Evolutionary conservation across 2,113 vertebrate genomes (phyloP).

Genomic region (Phylloscopus trochiloides): DNA sequence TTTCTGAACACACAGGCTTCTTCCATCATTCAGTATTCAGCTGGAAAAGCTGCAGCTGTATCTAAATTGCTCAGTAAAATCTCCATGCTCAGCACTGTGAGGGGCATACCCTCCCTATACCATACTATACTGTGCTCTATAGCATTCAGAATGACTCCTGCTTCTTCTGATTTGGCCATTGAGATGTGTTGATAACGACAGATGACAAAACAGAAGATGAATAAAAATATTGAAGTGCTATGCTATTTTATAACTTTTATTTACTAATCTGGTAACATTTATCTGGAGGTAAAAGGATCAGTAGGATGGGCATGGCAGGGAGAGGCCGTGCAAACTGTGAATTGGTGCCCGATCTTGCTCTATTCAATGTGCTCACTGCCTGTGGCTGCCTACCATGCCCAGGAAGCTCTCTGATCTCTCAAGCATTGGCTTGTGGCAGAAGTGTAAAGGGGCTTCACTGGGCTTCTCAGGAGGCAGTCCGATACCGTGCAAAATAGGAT

Average conservation of each 20-base stretch:
- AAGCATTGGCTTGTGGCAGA: fast-evolving
- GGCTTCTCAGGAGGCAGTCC: background rate
- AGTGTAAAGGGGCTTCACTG: background rate
- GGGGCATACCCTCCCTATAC: background rate
- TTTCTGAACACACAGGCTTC: background rate
- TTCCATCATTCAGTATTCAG: constrained; percentile 40
- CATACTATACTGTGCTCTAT: background rate
- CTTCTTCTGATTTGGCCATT: background rate
- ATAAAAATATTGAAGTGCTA: background rate
- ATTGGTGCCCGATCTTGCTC: background rate
- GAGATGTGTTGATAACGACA: background rate
- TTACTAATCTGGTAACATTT: background rate
- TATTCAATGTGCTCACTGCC: background rate
- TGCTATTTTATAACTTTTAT: background rate
- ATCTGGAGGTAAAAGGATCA: background rate
- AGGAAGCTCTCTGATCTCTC: background rate
- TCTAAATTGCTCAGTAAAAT: constrained; percentile 18
- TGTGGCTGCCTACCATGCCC: background rate
- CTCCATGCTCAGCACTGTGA: background rate
- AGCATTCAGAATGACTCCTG: background rate
- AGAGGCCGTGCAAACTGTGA: background rate
- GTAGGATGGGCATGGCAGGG: background rate
- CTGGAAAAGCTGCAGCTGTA: constrained; percentile 56
- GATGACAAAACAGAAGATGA: background rate
- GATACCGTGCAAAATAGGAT: background rate